Percentiles rank a stretch among this genome's conserved stretches.
phyloP scores from a whole-genome alignment of 2,888 invertebrate genomes.

The Theretra japonica region DNA sequence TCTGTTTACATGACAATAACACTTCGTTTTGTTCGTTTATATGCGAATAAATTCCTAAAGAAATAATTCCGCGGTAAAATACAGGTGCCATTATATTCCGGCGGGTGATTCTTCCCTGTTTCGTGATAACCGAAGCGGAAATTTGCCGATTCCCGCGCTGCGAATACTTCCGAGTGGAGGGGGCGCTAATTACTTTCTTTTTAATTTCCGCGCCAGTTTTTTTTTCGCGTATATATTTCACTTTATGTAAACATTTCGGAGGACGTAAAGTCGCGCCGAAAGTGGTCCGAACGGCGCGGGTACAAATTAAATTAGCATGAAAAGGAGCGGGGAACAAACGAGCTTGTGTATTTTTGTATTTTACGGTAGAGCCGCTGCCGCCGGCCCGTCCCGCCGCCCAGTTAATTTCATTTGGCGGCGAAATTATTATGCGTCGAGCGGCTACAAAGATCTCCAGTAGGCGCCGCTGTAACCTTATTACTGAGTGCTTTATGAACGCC shows the following conservation, averaged over 20 bases:
- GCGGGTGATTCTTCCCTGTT: conserved; percentile 19
- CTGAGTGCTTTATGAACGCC: conserved; percentile 43
- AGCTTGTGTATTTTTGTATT: conserved; percentile 54
- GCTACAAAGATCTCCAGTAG: conserved; percentile 36
- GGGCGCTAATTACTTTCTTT: conserved; percentile 31
- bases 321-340: conserved; percentile 57
- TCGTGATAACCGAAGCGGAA: conserved; percentile 14
- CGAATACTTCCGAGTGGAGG: conserved; percentile 10
- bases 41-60: conserved; percentile 28
- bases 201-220: conserved; percentile 31
- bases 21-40: conserved; percentile 24
- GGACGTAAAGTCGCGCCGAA: conserved; percentile 15
- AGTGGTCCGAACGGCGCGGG: conserved; percentile 36
- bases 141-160: conserved; percentile 1
- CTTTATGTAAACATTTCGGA: conserved; percentile 28
- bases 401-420: conserved; percentile 54
- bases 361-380: conserved; percentile 36
- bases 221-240: conserved; percentile 2
- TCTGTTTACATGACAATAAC: conserved; percentile 28
- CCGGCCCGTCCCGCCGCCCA: conserved; percentile 36
- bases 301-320: conserved; percentile 65
- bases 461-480: conserved; percentile 42
- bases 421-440: conserved; percentile 49
- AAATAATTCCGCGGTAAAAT: conserved; percentile 24
- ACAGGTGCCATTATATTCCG: conserved; percentile 21